These are phyloP conservation scores for Apus apus DNA, from an alignment of 2,113 vertebrate genomes.

Conservation along the genomic window DNA sequence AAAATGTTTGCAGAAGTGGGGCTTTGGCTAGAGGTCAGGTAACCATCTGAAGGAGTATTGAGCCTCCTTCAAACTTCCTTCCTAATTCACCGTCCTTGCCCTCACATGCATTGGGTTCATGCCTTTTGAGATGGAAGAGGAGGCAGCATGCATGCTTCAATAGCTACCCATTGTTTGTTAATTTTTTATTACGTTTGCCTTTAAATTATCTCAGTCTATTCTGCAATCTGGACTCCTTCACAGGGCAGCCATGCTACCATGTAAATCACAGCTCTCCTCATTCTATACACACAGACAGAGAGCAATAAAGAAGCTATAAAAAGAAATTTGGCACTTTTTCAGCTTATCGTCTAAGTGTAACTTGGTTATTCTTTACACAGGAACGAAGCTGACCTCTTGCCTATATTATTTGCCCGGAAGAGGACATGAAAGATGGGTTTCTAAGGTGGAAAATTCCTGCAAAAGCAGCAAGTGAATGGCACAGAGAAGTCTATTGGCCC, in stretches of 20 bases:
- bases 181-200: constrained; percentile 29
- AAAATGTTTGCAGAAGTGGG: neutral
- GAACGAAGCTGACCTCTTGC: constrained; percentile 38
- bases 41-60: neutral
- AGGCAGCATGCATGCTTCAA: neutral
- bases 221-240: neutral
- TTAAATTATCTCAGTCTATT: neutral
- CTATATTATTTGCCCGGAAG: constrained; percentile 16
- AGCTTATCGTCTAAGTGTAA: constrained; percentile 8
- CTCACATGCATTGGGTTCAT: rapidly evolving
- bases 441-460: constrained; percentile 28
- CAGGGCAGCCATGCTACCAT: neutral
- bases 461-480: neutral
- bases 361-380: neutral
- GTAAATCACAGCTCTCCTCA: neutral
- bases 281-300: constrained; percentile 4
- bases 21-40: neutral
- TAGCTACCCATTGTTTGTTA: neutral
- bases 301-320: constrained; percentile 65
- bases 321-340: constrained; percentile 51
- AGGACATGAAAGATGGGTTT: neutral
- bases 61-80: neutral
- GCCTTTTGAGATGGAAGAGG: neutral
- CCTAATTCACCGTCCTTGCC: neutral
- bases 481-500: neutral